A percentile compares a stretch with the other conserved stretches of the same genome.
Conservation (phyloP, 2,113 vertebrate species). For the Neolamprologus fasciatus region DNA sequence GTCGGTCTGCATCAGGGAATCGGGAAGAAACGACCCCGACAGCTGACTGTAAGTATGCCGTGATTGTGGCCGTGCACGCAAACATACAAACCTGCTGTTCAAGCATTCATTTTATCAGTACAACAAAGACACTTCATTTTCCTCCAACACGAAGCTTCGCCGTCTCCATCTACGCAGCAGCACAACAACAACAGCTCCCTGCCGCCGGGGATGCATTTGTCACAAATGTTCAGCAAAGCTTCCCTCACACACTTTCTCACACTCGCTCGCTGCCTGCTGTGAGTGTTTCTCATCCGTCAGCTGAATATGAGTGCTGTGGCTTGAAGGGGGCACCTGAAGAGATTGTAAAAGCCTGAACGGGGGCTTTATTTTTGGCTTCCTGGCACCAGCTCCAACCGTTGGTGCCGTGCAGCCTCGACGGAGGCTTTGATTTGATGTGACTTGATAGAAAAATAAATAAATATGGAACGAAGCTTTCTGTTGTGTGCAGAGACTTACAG, state of each 20-base stretch:
- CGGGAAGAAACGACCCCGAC: not conserved
- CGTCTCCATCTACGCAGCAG: not conserved
- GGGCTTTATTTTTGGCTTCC: not conserved
- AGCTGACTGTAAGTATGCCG: not conserved
- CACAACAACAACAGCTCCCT: not conserved
- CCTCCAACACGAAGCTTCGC: not conserved
- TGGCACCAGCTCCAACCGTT: not conserved
- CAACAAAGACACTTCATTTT: not conserved
- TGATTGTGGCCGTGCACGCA: not conserved
- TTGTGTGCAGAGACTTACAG: not conserved
- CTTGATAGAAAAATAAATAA: not conserved
- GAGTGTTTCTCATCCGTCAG: conserved; percentile 4
- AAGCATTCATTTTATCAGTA: accelerated
- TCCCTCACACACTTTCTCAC: not conserved
- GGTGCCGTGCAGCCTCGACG: not conserved
- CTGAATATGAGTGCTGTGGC: not conserved
- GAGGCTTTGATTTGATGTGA: not conserved
- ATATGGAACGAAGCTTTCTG: not conserved
- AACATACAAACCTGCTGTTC: not conserved
- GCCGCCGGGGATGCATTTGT: conserved; percentile 1
- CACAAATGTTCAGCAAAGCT: not conserved
- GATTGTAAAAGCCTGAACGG: not conserved
- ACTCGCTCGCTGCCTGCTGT: not conserved
- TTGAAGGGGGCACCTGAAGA: not conserved
- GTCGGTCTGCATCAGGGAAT: not conserved